These are phyloP conservation scores for Dolichoris vasculosae DNA, from an alignment of 1,140 invertebrate species.

Conservation along the genomic window DNA sequence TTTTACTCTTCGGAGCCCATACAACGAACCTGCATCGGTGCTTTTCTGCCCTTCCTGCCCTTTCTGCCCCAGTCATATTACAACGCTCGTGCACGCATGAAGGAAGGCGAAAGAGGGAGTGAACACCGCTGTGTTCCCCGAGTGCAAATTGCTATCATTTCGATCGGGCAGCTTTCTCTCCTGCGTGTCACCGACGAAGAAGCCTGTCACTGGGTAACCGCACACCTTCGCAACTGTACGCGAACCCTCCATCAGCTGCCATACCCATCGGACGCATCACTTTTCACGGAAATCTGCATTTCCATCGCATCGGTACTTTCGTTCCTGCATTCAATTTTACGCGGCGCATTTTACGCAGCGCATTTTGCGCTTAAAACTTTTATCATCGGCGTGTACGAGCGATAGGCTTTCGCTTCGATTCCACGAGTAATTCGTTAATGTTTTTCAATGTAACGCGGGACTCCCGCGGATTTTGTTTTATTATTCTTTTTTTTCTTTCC, in stretches of 20 bases:
- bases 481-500: no score
- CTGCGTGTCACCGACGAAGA: constrained; percentile 58
- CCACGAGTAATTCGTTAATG: background rate
- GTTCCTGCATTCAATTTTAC: constrained; percentile 31
- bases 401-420: background rate
- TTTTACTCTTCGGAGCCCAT: constrained; percentile 4
- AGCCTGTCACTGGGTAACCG: constrained; percentile 60
- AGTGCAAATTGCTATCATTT: constrained; percentile 67
- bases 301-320: background rate
- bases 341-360: no score
- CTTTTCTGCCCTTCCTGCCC: background rate
- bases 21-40: background rate
- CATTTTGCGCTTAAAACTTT: background rate
- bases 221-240: background rate
- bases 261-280: constrained; percentile 28
- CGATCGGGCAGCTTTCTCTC: constrained; percentile 56
- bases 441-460: background rate
- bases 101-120: background rate
- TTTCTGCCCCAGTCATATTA: background rate
- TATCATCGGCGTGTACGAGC: background rate
- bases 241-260: constrained; percentile 51
- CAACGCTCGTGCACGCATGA: background rate
- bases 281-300: constrained; percentile 35
- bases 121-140: constrained; percentile 31
- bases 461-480: no score